These are phyloP conservation scores for Amphipoea lucens DNA, from an alignment of 2,888 invertebrate genomes.

Conservation along the genomic window DNA sequence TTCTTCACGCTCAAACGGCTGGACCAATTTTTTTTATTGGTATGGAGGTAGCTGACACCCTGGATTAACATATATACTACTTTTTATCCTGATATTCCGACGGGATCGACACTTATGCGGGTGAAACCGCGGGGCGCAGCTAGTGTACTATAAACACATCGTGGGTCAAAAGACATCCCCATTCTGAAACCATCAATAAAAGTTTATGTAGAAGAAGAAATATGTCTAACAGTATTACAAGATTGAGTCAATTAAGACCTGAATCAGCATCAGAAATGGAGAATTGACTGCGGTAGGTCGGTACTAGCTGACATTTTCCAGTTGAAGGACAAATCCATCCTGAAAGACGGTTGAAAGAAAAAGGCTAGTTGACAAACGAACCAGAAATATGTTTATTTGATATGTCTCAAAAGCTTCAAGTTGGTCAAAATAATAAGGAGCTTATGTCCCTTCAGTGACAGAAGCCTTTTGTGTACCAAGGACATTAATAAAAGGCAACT, in stretches of 20 bases:
- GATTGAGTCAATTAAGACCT: background rate
- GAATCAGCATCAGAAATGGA: background rate
- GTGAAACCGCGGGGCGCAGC: too few relatives aligned
- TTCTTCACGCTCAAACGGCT: too few relatives aligned
- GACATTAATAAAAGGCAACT: slow-evolving; percentile 18
- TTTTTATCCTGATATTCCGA: too few relatives aligned
- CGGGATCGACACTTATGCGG: too few relatives aligned
- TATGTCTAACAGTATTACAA: background rate
- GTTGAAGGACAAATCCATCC: background rate
- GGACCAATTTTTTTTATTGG: too few relatives aligned
- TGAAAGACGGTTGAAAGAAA: slow-evolving; percentile 3
- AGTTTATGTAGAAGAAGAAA: background rate
- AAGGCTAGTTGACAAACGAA: slow-evolving; percentile 21
- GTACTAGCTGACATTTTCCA: background rate
- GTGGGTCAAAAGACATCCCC: too few relatives aligned
- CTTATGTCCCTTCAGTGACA: slow-evolving; percentile 31
- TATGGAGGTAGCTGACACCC: too few relatives aligned
- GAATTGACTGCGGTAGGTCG: background rate
- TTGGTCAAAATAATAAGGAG: slow-evolving; percentile 40
- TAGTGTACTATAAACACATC: background rate
- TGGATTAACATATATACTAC: too few relatives aligned
- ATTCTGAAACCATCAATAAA: too few relatives aligned
- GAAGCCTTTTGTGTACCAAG: slow-evolving; percentile 22
- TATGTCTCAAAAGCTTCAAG: slow-evolving; percentile 20
- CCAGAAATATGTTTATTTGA: slow-evolving; percentile 22